These are phyloP conservation scores for Stegostoma tigrinum DNA, from an alignment of 2,113 vertebrate species.

Conservation along the genomic window DNA sequence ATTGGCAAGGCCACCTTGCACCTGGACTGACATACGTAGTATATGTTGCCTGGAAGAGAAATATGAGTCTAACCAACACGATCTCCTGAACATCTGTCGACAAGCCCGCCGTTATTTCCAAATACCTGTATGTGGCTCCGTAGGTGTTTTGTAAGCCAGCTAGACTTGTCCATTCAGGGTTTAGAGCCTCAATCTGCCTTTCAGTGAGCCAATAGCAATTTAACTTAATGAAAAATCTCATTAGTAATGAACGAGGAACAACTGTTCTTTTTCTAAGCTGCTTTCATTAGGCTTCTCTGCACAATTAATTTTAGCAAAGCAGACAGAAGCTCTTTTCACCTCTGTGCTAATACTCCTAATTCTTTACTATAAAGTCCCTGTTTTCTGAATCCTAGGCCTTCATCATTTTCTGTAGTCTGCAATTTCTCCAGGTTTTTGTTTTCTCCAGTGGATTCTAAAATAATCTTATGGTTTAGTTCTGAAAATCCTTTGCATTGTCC, in stretches of 20 bases:
- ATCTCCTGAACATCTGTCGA: conserved; percentile 46
- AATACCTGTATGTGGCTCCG: conserved; percentile 37
- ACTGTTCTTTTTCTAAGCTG: conserved; percentile 38
- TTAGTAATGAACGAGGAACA: conserved; percentile 41
- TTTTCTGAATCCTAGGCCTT: conserved; percentile 34
- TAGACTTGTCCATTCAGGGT: conserved; percentile 37
- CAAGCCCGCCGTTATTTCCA: conserved; percentile 35
- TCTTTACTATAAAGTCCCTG: conserved; percentile 31
- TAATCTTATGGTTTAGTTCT: conserved; percentile 11
- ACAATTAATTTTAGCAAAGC: conserved; percentile 38
- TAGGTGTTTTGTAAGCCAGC: conserved; percentile 37
- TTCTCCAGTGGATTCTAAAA: conserved; percentile 19
- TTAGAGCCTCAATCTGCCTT: conserved; percentile 39
- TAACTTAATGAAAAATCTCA: conserved; percentile 41
- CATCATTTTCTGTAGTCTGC: conserved; percentile 16
- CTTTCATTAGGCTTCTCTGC: conserved; percentile 38
- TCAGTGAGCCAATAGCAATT: conserved; percentile 40
- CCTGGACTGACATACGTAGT: conserved; percentile 48
- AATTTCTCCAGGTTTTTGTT: conserved; percentile 23
- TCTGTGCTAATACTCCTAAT: conserved; percentile 33
- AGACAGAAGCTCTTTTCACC: conserved; percentile 38
- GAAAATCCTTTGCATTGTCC: conserved; percentile 18
- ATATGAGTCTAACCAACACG: conserved; percentile 44
- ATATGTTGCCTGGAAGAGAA: conserved; percentile 46
- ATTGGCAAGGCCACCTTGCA: conserved; percentile 49